phyloP scores from a whole-genome alignment of 2,113 vertebrate species.

The Scatophagus argus region DNA sequence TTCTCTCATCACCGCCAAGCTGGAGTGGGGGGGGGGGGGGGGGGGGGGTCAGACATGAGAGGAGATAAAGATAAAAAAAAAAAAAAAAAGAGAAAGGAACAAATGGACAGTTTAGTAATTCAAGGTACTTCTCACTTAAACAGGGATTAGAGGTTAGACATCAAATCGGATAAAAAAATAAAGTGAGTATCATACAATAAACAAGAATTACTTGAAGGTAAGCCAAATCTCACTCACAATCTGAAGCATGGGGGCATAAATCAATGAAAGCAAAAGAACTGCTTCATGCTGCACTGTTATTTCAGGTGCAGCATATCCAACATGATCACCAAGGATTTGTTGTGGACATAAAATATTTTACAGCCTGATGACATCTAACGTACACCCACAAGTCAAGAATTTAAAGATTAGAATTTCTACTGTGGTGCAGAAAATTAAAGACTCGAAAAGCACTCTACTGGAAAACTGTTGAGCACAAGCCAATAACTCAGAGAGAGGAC shows the following conservation, averaged over 20 bases:
- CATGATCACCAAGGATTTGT: slow-evolving; percentile 8
- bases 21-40: slow-evolving; percentile 55
- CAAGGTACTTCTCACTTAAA: not conserved
- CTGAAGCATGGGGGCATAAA: not conserved
- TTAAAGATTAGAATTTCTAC: slow-evolving; percentile 45
- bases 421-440: slow-evolving; percentile 46
- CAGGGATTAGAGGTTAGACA: not conserved
- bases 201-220: not conserved
- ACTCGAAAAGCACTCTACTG: slow-evolving; percentile 37
- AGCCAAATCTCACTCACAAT: not conserved
- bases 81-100: not conserved
- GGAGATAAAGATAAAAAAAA: slow-evolving; percentile 7
- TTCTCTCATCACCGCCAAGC: slow-evolving; percentile 93
- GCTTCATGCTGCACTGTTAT: slow-evolving; percentile 4
- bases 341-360: not conserved
- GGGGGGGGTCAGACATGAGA: not conserved
- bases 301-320: slow-evolving; percentile 21
- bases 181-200: not conserved
- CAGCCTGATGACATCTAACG: slow-evolving; percentile 17
- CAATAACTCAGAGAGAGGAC: slow-evolving; percentile 35
- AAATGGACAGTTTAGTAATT: slow-evolving; percentile 14
- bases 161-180: not conserved
- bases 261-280: slow-evolving; percentile 14
- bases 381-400: slow-evolving; percentile 41
- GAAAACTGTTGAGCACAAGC: slow-evolving; percentile 33